These are phyloP conservation scores for Anguilla pacifica DNA, from an alignment of 2,797 vertebrate genomes.

Conservation along the genomic window DNA sequence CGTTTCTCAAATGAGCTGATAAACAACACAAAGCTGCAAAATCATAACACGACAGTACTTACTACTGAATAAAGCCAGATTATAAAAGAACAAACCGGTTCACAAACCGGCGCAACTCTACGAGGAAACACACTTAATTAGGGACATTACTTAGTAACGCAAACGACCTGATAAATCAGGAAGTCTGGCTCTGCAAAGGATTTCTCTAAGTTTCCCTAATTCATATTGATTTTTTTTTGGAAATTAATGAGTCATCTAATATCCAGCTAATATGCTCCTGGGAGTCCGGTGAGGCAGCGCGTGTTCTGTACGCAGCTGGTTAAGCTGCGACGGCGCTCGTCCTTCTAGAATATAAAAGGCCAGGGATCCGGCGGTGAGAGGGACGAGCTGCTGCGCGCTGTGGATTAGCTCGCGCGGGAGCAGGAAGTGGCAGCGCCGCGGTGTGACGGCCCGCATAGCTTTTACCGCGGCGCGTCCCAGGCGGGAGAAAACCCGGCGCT, in stretches of 20 bases:
- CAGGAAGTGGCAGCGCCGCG: constrained; percentile 42
- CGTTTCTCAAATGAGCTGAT: not conserved
- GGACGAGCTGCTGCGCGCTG: constrained; percentile 36
- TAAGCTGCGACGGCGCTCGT: constrained; percentile 40
- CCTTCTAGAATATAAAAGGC: constrained; percentile 57
- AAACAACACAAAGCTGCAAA: constrained; percentile 28
- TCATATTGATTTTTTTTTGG: constrained; percentile 35
- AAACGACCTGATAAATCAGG: constrained; percentile 37
- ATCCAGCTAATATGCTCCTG: constrained; percentile 36
- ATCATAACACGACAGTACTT: constrained; percentile 26
- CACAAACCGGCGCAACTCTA: not conserved
- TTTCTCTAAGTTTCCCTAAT: constrained; percentile 23
- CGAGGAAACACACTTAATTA: constrained; percentile 38
- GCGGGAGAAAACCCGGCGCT: constrained; percentile 50
- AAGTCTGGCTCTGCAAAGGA: not conserved
- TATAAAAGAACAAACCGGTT: constrained; percentile 15
- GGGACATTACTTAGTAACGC: constrained; percentile 37
- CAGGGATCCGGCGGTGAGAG: constrained; percentile 53
- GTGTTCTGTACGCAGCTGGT: constrained; percentile 47
- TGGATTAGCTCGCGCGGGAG: constrained; percentile 42
- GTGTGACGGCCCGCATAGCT: constrained; percentile 29
- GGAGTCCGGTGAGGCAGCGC: constrained; percentile 40
- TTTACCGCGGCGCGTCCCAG: constrained; percentile 43
- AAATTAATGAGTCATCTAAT: constrained; percentile 51
- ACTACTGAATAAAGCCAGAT: constrained; percentile 28